Percentiles rank a stretch among this genome's conserved stretches.
These are phyloP conservation scores for Marcusenius ussheri DNA, from an alignment of 2,113 vertebrate species.

Conservation along the genomic window DNA sequence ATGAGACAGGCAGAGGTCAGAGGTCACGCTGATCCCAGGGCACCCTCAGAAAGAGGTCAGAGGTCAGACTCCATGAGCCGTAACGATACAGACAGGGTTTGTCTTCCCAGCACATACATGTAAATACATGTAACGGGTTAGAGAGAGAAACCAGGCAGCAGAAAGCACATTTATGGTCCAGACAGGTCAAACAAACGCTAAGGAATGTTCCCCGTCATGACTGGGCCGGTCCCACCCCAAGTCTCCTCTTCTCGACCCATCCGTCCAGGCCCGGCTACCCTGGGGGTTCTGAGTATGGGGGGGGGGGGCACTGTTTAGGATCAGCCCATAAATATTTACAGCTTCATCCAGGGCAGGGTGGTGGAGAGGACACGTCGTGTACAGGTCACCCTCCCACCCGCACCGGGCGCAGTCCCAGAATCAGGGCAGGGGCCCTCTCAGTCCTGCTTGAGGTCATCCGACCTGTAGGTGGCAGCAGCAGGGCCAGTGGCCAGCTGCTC, in stretches of 20 bases:
- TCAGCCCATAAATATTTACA: not conserved
- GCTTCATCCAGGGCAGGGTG: not conserved
- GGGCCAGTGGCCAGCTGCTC: constrained; percentile 53
- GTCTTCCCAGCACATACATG: not conserved
- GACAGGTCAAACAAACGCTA: not conserved
- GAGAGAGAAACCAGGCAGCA: not conserved
- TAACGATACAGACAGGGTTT: not conserved
- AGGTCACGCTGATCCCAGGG: not conserved
- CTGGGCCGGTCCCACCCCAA: not conserved
- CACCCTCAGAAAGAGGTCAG: not conserved
- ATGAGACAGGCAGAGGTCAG: not conserved
- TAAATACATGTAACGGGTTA: not conserved
- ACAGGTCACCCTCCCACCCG: not conserved
- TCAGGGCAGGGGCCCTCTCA: constrained; percentile 25
- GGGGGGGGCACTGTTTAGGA: not conserved
- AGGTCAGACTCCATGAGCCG: not conserved
- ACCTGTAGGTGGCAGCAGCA: constrained; percentile 45
- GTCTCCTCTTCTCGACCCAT: not conserved
- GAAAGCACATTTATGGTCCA: not conserved
- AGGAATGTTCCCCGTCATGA: not conserved
- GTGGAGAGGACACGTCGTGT: not conserved
- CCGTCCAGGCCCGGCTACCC: not conserved
- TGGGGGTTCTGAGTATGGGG: not conserved
- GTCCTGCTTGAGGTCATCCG: constrained; percentile 67
- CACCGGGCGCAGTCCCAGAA: not conserved